Evolutionary conservation across 23 tunicate species (phyloP), one percentile per base, ranked within the genome.

Genomic region (Trididemnum clinides): DNA sequence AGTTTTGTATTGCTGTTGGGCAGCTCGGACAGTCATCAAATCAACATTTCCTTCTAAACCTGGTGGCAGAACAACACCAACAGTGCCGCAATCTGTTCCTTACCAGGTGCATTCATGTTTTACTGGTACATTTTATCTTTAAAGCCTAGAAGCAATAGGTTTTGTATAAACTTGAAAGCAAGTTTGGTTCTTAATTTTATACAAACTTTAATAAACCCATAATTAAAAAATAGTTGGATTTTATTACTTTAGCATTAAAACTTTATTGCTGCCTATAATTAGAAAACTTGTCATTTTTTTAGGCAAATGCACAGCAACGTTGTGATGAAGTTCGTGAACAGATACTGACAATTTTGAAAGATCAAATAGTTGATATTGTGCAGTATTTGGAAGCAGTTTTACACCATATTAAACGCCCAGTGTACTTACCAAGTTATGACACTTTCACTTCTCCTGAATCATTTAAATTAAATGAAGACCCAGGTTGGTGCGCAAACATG

Each of bases 241-340:
- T n/a, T n/a, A n/a, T n/a, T n/a, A n/a, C n/a, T n/a, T n/a, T n/a
- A n/a, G n/a, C n/a, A n/a, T n/a, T n/a, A n/a, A n/a, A n/a, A n/a
- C n/a, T n/a, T n/a, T n/a, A n/a, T n/a, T n/a, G n/a, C n/a, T n/a
- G n/a, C n/a, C n/a, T n/a, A n/a, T n/a, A n/a, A n/a, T n/a, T n/a
- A n/a, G n/a, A n/a, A n/a, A n/a, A n/a, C n/a, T n/a, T 44, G 15
- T 44, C 54, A 44, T n/a, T 10, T 12, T 59, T 73, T 73, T 39
- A 88, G 92, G 87, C 90, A 28, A 92, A 92, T 78, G 92, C 92
- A 21, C 97, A 92, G 86, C 97, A 92, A 59, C 83, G 97, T 2
- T 69, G 64, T 78, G 97, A 92, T 58, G 97, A 92, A 73, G 15
- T 92, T 18, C 57, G 88, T 5, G 85, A 88, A 34, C 92, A 92